Conservation (phyloP, 2,797 vertebrate genomes). For the Malurus leucopterus region DNA sequence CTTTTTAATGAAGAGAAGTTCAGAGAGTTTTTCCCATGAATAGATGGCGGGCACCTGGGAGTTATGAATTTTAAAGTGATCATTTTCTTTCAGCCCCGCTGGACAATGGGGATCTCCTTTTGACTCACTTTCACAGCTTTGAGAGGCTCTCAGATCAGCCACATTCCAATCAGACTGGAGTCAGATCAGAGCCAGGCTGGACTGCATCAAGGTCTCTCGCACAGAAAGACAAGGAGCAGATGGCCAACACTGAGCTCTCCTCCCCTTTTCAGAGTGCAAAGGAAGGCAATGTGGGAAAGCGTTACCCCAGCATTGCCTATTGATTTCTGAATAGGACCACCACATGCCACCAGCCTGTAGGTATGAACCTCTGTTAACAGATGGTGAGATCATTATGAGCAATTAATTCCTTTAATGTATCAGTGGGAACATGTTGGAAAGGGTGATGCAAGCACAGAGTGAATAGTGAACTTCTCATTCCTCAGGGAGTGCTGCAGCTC, state of each 20-base stretch:
- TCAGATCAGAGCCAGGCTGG: constrained; percentile 89
- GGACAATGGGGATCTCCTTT: constrained; percentile 84
- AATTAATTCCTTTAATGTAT: constrained; percentile 98
- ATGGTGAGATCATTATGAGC: constrained; percentile 99
- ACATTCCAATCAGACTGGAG: constrained; percentile 90
- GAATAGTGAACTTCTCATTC: constrained; percentile 76
- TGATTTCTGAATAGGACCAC: constrained; percentile 88
- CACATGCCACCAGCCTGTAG: constrained; percentile 90
- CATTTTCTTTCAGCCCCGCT: constrained; percentile 79
- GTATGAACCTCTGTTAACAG: constrained; percentile 93
- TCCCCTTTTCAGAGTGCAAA: constrained; percentile 88
- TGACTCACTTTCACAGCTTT: constrained; percentile 86
- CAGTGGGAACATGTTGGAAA: constrained; percentile 93
- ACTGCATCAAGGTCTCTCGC: constrained; percentile 82
- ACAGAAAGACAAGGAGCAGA: constrained; percentile 97
- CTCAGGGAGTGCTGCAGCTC: constrained; percentile 66
- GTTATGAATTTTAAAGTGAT: constrained; percentile 88
- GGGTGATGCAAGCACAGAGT: constrained; percentile 82
- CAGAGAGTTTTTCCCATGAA: constrained; percentile 83
- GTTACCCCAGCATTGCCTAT: constrained; percentile 76
- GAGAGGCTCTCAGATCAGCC: constrained; percentile 85
- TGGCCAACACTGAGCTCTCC: constrained; percentile 90
- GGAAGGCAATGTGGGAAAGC: constrained; percentile 83
- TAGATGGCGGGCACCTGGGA: constrained; percentile 78
- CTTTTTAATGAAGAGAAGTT: constrained; percentile 85